Conservation (phyloP, 2,888 invertebrate genomes). For the Chrysopilus asiliformis region DNA sequence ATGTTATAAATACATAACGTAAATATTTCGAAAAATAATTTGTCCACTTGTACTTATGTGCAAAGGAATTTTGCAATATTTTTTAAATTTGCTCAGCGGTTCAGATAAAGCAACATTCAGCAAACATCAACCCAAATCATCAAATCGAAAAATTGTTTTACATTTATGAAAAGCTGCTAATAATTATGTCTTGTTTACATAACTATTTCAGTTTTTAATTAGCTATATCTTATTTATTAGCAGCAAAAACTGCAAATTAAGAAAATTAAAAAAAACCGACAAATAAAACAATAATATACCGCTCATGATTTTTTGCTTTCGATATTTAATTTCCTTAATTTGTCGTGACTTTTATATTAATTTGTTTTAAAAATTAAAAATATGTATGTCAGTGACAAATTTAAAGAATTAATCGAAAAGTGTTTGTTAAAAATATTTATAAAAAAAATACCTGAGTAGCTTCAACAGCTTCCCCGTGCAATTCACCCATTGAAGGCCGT, state of each 20-base stretch:
- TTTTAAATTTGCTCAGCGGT: neutral
- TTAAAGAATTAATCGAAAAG: neutral
- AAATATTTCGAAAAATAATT: constrained; percentile 9
- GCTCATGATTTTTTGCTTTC: neutral
- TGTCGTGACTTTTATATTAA: no score
- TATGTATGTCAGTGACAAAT: no score
- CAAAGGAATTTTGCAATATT: neutral
- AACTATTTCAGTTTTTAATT: neutral
- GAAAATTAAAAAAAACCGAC: neutral
- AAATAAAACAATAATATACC: neutral
- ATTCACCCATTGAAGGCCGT: constrained; percentile 70
- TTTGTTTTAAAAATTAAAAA: no score
- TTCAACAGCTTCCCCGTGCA: constrained; percentile 48
- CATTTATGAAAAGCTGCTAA: no score
- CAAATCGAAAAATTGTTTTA: no score
- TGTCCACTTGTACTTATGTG: neutral
- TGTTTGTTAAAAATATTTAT: neutral
- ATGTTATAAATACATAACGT: no score
- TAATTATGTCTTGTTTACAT: no score
- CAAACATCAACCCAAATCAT: no score
- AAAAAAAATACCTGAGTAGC: constrained; percentile 27
- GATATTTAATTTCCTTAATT: no score
- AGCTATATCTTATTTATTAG: neutral
- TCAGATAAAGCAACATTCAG: no score
- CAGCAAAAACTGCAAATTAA: neutral